phyloP scores from a whole-genome alignment of 23 tunicate species.

The Trididemnum clinides region DNA sequence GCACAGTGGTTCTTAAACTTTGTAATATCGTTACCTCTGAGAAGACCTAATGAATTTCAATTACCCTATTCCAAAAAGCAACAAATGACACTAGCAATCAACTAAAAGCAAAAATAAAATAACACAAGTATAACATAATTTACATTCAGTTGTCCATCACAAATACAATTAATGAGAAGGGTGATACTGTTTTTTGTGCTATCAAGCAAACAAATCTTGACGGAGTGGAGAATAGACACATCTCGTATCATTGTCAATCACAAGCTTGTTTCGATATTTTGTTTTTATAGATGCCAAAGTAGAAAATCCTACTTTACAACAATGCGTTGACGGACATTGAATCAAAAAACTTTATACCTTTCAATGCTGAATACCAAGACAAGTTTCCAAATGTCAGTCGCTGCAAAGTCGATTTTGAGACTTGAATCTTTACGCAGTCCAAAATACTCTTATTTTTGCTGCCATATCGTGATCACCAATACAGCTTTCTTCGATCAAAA shows the following conservation, averaged over 20 bases:
- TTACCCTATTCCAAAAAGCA: neutral
- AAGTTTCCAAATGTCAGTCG: constrained; percentile 21
- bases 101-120: neutral
- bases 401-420: too few relatives aligned
- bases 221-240: constrained; percentile 39
- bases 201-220: constrained; percentile 28
- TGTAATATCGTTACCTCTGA: too few relatives aligned
- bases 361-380: constrained; percentile 18
- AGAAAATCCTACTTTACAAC: constrained; percentile 48
- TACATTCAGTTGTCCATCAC: neutral
- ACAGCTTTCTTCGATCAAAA: neutral
- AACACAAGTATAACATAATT: neutral
- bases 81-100: neutral
- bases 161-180: too few relatives aligned
- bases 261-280: constrained; percentile 32
- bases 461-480: constrained; percentile 22
- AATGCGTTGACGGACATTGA: constrained; percentile 22
- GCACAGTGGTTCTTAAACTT: too few relatives aligned
- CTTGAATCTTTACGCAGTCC: constrained; percentile 46
- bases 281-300: constrained; percentile 21
- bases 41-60: neutral
- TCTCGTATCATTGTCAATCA: constrained; percentile 35
- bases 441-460: constrained; percentile 48
- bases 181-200: constrained; percentile 21
- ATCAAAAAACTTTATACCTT: constrained; percentile 23